Conservation (phyloP, 2,888 invertebrate genomes). For the Tachina grossa region DNA sequence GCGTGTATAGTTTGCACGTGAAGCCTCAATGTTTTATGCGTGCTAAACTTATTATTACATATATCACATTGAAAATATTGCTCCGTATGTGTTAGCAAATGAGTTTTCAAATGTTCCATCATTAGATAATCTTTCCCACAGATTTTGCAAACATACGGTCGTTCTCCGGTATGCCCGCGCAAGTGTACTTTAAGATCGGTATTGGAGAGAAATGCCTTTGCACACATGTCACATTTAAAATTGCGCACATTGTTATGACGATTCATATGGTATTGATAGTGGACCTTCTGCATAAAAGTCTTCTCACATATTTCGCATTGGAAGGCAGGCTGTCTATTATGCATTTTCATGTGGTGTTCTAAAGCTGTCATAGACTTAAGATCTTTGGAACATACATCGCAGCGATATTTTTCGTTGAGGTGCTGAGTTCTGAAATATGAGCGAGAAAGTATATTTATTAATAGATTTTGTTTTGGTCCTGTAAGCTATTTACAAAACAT, state of each 20-base stretch:
- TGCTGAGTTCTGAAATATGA: constrained; percentile 61
- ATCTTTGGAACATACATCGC: constrained; percentile 71
- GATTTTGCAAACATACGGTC: constrained; percentile 76
- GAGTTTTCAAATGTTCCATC: constrained; percentile 76
- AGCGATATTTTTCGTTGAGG: constrained; percentile 71
- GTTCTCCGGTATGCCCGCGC: constrained; percentile 75
- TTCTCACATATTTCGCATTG: constrained; percentile 75
- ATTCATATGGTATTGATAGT: constrained; percentile 75
- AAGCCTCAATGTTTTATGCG: constrained; percentile 75
- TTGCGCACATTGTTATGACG: constrained; percentile 77
- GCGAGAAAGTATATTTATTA: too few species aligned
- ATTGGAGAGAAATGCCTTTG: constrained; percentile 75
- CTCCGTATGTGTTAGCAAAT: constrained; percentile 76
- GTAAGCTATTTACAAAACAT: too few species aligned
- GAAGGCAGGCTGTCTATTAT: constrained; percentile 65
- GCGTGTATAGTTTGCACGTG: constrained; percentile 76
- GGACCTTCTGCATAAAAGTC: constrained; percentile 76
- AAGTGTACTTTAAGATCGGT: constrained; percentile 75
- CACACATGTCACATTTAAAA: constrained; percentile 75
- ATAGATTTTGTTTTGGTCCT: too few species aligned
- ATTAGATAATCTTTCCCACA: constrained; percentile 76
- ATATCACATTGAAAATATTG: constrained; percentile 75
- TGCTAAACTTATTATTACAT: constrained; percentile 76
- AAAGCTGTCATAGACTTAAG: constrained; percentile 72
- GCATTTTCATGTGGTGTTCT: constrained; percentile 74